Evolutionary conservation across 2,888 invertebrate genomes (phyloP).

Genomic region (Polietes domitor): DNA sequence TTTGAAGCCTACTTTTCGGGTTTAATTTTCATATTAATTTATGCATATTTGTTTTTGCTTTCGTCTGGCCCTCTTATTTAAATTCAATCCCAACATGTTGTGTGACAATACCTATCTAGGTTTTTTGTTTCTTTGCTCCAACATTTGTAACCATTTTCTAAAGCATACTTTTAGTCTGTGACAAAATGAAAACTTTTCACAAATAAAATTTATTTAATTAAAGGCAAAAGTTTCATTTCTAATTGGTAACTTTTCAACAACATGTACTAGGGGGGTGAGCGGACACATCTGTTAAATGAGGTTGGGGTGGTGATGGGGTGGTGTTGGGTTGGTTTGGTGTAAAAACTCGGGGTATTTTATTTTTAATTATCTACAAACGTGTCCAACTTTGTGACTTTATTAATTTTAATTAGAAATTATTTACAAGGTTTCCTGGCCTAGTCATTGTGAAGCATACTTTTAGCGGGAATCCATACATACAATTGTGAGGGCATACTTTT

Average conservation of each 20-base stretch:
- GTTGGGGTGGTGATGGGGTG: too few species aligned
- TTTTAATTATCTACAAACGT: constrained; percentile 1
- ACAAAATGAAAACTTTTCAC: background rate
- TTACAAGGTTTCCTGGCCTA: background rate
- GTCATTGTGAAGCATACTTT: background rate
- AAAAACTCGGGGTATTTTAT: background rate
- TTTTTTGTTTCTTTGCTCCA: too few species aligned
- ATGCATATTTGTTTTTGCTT: too few species aligned
- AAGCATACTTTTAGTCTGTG: constrained; percentile 16
- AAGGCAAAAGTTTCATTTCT: background rate
- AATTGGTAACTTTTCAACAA: background rate
- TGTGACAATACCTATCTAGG: background rate
- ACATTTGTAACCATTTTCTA: constrained; percentile 3
- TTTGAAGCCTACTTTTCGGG: background rate
- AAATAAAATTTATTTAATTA: constrained; percentile 19
- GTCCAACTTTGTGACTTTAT: background rate
- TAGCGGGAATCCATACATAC: background rate
- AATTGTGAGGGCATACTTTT: background rate
- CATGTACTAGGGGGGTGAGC: background rate
- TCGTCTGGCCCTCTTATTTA: background rate
- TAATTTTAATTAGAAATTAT: background rate
- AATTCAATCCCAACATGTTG: background rate
- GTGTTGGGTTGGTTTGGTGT: background rate
- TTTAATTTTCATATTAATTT: too few species aligned
- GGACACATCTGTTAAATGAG: background rate